Percentiles rank a stretch among this genome's conserved stretches.
These are phyloP conservation scores for Galagoides demidoff DNA, from an alignment of 2,797 vertebrate genomes.

Conservation along the genomic window DNA sequence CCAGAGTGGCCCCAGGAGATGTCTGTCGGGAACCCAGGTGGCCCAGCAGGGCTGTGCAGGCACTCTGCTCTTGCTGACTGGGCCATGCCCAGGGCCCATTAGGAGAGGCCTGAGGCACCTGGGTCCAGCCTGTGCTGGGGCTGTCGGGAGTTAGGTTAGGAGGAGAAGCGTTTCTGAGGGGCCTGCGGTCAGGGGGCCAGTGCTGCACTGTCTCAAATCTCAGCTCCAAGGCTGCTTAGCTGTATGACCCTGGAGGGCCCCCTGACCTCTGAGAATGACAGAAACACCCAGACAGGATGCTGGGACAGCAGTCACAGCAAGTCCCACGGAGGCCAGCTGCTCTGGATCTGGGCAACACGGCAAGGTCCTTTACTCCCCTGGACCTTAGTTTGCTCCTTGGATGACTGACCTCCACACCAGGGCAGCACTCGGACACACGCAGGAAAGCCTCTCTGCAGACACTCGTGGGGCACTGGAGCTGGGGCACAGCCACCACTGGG, in stretches of 20 bases:
- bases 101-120: not conserved
- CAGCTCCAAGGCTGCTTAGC: accelerated
- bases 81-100: accelerated
- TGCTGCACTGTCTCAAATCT: too few relatives aligned
- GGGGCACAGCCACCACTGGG: not conserved
- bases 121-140: not conserved
- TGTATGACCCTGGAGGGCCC: not conserved
- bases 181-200: not conserved
- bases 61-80: constrained; percentile 59
- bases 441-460: not conserved
- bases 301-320: too few relatives aligned
- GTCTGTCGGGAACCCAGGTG: constrained; percentile 58
- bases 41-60: constrained; percentile 73
- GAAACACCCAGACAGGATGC: accelerated
- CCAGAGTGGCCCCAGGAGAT: constrained; percentile 77
- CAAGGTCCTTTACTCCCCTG: not conserved
- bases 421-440: not conserved
- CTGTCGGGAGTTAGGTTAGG: not conserved
- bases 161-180: not conserved
- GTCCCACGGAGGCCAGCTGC: not conserved
- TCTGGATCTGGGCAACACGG: not conserved
- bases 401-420: not conserved
- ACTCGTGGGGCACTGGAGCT: not conserved
- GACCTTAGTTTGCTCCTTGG: not conserved
- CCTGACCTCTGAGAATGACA: accelerated